Conservation (phyloP, 1,140 invertebrate species). For the Schlechtendalia chinensis region DNA sequence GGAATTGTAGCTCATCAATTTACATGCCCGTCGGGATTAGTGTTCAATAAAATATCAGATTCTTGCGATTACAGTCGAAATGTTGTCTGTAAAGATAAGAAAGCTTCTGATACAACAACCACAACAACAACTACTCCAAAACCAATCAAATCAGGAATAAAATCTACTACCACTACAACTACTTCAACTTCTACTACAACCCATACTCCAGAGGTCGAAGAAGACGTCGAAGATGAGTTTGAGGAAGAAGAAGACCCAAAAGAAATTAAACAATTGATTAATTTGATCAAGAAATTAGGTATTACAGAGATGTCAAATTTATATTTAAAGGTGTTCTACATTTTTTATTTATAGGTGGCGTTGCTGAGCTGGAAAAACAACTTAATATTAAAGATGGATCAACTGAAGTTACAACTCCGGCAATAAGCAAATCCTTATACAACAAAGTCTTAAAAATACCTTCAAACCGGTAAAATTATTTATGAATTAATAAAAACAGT, state of each 20-base stretch:
- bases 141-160: slow-evolving; percentile 53
- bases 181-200: slow-evolving; percentile 59
- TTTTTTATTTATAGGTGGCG: slow-evolving; percentile 61
- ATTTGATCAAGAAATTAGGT: slow-evolving; percentile 78
- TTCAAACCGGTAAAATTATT: slow-evolving; percentile 41
- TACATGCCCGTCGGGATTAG: slow-evolving; percentile 85
- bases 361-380: slow-evolving; percentile 79
- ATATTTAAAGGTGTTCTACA: neutral
- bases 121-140: slow-evolving; percentile 59
- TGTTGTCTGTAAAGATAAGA: slow-evolving; percentile 69
- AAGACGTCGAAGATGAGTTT: slow-evolving; percentile 64
- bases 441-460: slow-evolving; percentile 56
- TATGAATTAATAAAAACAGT: neutral
- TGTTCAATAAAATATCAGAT: slow-evolving; percentile 86
- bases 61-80: slow-evolving; percentile 89
- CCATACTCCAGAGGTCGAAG: slow-evolving; percentile 62
- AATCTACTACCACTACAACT: slow-evolving; percentile 54
- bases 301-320: neutral
- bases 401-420: slow-evolving; percentile 60
- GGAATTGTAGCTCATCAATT: slow-evolving; percentile 91
- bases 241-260: slow-evolving; percentile 71
- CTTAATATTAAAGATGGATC: slow-evolving; percentile 59
- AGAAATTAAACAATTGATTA: slow-evolving; percentile 80
- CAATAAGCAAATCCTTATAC: slow-evolving; percentile 71
- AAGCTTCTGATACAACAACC: slow-evolving; percentile 54